Base-by-base conservation (phyloP, 1,140 invertebrate genomes). In the Drosophila truncata region DNA sequence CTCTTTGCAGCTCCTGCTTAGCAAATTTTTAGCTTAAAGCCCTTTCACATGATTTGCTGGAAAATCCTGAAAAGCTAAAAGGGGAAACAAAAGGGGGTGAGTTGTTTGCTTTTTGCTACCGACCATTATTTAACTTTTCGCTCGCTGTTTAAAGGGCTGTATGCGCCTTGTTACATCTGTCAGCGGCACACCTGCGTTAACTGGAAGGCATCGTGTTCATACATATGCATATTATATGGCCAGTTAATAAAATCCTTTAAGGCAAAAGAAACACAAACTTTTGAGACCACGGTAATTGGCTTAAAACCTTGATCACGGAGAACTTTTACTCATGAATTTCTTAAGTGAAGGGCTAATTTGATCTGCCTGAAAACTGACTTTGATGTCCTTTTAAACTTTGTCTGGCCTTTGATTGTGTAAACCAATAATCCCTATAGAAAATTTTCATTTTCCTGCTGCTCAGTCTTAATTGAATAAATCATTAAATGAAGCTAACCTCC, bases 21-120 rank as follows among this genome's bases (percentile, higher is more conserved):
- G 61, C 63, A 65, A 80, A 74, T 87, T 87, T 82, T 69, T 55
- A 55, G 62, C 84, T 84, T 78, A 74, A 80, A 83, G 65, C 72
- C 59, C 67, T 88, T 84, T 64, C 72, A 78, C 80, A 84, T 88
- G 84, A 84, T 88, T 87, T 88, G 69, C 49, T 65, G 77, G 54
- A 31, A 50, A 74, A 47, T 58, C 55, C 54, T 14, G 46, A 47
- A 31, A 57, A 39, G 20, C 33, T 23, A 11, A 37, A 42, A 13
- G 16, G 16, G 18, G 29, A 18, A 16, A 16, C 25, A 25, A 14
- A 55, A 5, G 31, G 9, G 7, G 6, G 14, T 29, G 37, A 10
- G 25, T 20, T 71, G 64, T 58, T 71, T 71, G 50, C 67, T 72
- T 10, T 64, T 67, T 59, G 27, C 49, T 61, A 27, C 39, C 50